These are phyloP conservation scores for Ischnura elegans DNA, from an alignment of 2,888 invertebrate genomes.

Conservation along the genomic window DNA sequence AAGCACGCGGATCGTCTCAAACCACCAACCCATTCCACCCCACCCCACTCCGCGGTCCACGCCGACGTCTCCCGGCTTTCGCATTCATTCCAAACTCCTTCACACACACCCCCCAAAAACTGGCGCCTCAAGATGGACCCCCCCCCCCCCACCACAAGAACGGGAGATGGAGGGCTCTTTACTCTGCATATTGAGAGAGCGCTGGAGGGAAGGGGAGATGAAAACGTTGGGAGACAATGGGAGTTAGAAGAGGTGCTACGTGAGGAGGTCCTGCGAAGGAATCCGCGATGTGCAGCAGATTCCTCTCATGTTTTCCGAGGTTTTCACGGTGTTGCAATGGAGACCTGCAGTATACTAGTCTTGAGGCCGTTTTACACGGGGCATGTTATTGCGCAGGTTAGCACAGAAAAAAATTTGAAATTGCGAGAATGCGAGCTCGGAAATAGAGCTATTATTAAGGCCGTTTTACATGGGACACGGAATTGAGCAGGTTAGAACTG, in stretches of 20 bases:
- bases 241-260: background rate
- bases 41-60: background rate
- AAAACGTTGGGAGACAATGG: background rate
- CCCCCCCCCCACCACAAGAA: background rate
- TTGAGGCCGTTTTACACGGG: too few species aligned
- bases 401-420: too few species aligned
- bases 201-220: background rate
- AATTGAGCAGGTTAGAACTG: too few species aligned
- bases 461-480: too few species aligned
- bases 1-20: slow-evolving; percentile 49
- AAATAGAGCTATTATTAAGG: too few species aligned
- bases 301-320: too few species aligned
- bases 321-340: too few species aligned
- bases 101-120: background rate
- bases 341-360: too few species aligned
- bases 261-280: background rate
- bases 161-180: background rate
- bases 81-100: background rate
- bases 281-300: background rate
- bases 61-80: background rate
- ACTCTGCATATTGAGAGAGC: slow-evolving; percentile 57
- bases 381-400: too few species aligned
- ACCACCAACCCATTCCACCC: background rate
- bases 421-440: too few species aligned
- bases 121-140: background rate